phyloP scores from a whole-genome alignment of 1,140 invertebrate genomes.

The Vanessa tameamea region DNA sequence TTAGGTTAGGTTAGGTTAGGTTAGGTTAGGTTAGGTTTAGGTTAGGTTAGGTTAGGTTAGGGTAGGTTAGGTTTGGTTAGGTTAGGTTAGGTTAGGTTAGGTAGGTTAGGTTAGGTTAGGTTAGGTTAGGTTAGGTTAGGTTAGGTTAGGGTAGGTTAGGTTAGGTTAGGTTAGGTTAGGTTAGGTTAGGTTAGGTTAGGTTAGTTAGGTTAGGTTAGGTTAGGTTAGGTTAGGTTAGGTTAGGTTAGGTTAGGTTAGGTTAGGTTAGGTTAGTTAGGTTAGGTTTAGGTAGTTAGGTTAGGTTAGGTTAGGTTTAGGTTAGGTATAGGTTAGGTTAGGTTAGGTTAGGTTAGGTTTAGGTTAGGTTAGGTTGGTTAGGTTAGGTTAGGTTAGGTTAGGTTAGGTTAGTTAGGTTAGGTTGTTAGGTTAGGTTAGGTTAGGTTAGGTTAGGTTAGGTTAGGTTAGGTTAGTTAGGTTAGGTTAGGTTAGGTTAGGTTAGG shows the following conservation, averaged over 20 bases:
- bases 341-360: constrained; percentile 37
- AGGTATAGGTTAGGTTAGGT: constrained; percentile 45
- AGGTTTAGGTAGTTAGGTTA: constrained; percentile 6
- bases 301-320: constrained; percentile 31
- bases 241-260: constrained; percentile 37
- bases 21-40: constrained; percentile 50
- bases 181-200: constrained; percentile 76
- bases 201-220: constrained; percentile 44
- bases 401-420: constrained; percentile 42
- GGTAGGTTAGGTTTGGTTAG: constrained; percentile 43
- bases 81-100: constrained; percentile 51
- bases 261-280: constrained; percentile 30
- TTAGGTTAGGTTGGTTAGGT: no score
- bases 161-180: constrained; percentile 56
- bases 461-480: neutral
- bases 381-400: constrained; percentile 19
- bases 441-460: constrained; percentile 14
- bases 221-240: constrained; percentile 42
- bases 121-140: no score
- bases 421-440: no score
- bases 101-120: no score
- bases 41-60: constrained; percentile 36
- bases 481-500: constrained; percentile 22
- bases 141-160: no score
- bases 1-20: constrained; percentile 55